Evolutionary conservation across 2,797 vertebrate genomes (phyloP).

Genomic region (Leptodactylus fallax): DNA sequence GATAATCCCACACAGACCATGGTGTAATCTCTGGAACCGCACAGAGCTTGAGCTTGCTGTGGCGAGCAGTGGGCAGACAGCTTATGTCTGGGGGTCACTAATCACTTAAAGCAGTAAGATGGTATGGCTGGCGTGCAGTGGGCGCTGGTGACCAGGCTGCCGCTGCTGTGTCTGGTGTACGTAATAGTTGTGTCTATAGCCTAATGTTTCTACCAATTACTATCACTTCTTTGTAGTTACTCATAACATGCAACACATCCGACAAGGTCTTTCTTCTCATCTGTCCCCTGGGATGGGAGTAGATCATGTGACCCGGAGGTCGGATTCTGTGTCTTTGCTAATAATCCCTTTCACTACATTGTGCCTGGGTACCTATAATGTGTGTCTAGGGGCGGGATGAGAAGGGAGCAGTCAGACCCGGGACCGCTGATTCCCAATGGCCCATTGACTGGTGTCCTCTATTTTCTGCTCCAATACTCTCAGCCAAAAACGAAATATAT

Average conservation of each 20-base stretch:
- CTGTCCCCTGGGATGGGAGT: not conserved
- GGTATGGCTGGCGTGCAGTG: not conserved
- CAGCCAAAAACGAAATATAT: too few species aligned
- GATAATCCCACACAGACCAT: not conserved
- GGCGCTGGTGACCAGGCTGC: not conserved
- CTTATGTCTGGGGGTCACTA: slow-evolving; percentile 12
- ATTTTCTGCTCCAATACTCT: too few species aligned
- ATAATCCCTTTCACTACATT: not conserved
- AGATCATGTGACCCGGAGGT: not conserved
- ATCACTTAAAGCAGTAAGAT: slow-evolving; percentile 13
- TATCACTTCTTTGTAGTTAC: slow-evolving; percentile 57
- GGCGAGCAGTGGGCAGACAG: not conserved
- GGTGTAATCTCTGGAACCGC: not conserved
- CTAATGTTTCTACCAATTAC: slow-evolving; percentile 60
- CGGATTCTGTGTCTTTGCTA: not conserved
- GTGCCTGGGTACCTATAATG: not conserved
- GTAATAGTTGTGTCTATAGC: slow-evolving; percentile 49
- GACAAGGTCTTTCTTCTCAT: slow-evolving; percentile 32
- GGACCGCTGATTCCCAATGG: too few species aligned
- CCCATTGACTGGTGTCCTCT: too few species aligned
- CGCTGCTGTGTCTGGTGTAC: slow-evolving; percentile 44
- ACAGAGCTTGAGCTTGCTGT: not conserved
- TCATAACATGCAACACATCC: slow-evolving; percentile 44
- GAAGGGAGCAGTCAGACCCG: too few species aligned
- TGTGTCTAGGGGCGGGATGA: not conserved